A percentile compares a stretch with the other conserved stretches of the same genome.
These are phyloP conservation scores for Leptinotarsa lineolata DNA, from an alignment of 1,140 invertebrate species.

Conservation along the genomic window DNA sequence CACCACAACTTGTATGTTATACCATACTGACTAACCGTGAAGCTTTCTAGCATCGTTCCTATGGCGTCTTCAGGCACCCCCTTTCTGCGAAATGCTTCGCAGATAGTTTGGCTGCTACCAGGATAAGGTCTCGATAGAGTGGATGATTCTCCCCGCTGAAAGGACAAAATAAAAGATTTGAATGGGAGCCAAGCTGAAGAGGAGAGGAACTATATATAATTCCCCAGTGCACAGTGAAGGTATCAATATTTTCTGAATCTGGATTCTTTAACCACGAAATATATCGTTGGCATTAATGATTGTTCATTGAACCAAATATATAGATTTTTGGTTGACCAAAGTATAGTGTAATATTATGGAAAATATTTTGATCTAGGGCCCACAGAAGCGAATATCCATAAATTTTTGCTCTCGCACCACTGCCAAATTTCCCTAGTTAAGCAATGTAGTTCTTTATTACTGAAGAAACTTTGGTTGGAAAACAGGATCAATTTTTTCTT, in stretches of 20 bases:
- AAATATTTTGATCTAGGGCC: neutral
- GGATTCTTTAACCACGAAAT: constrained; percentile 25
- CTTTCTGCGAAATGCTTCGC: constrained; percentile 1
- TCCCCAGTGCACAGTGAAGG: constrained; percentile 31
- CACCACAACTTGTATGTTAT: constrained; percentile 18
- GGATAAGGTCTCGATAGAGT: constrained; percentile 11
- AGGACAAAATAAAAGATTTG: too few species aligned
- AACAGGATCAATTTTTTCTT: too few species aligned
- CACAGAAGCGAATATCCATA: constrained; percentile 39
- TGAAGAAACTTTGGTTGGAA: constrained; percentile 35
- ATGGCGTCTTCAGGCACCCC: constrained; percentile 1
- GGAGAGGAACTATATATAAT: constrained; percentile 4
- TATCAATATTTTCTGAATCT: constrained; percentile 21
- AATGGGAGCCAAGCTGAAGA: neutral
- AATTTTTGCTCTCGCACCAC: constrained; percentile 46
- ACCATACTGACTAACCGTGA: constrained; percentile 25
- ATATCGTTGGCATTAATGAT: constrained; percentile 28
- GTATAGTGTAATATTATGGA: neutral
- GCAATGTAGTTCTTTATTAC: constrained; percentile 35
- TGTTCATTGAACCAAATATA: constrained; percentile 30
- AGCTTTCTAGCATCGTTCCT: neutral
- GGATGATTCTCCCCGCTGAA: neutral
- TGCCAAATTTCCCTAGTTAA: constrained; percentile 42
- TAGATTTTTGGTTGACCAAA: constrained; percentile 28
- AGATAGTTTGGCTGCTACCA: constrained; percentile 18